Base-by-base conservation (phyloP, 2,888 invertebrate genomes). In the Ophioninae sp. region DNA sequence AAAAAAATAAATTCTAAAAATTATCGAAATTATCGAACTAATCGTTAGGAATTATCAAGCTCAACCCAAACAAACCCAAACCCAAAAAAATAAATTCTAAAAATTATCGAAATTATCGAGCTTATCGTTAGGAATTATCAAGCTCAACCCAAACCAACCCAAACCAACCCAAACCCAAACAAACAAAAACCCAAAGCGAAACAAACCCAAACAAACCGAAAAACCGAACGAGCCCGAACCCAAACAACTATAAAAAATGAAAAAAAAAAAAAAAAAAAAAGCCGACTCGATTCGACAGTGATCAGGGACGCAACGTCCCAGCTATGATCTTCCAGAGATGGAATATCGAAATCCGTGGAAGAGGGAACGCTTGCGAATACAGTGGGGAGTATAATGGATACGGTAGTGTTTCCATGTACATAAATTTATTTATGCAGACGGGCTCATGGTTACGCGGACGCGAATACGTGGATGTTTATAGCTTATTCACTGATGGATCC, bases 301-400 rank as follows among this genome's bases (percentile, higher is more conserved):
- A 50, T 13, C 17, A 2, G 50, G 17, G 13, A 76, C 41, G 23
- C 59, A 68, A 20, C 59, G 41, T 76, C 67, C 67, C 67, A 57
- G 23, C 57, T 67, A 30, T 68, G 44, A 68, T 57, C 72, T 64
- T 59, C 64, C 17, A 37, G 64, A 37, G 41, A 30, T 67, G n/a
- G 65, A 79, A 73, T 79, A 73, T 79, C 79, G 72, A 79, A 73
- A 79, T 79, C 79, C 56, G 61, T 56, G 21, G 57, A 69, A 23
- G 56, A 82, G 61, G 65, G 73, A 74, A 77, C 73, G 77, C 73
- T 80, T 70, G 64, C 41, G 73, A 72, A 67, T 73, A 67, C 65
- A 79, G 72, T 65, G 65, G 57, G 64, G 65, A 73, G 79, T 37
- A 73, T 59, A 79, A 79, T 57, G 57, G 50, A 21, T 72, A 72